These are phyloP conservation scores for Azemiops feae DNA, from an alignment of 2,113 vertebrate genomes.

Conservation along the genomic window DNA sequence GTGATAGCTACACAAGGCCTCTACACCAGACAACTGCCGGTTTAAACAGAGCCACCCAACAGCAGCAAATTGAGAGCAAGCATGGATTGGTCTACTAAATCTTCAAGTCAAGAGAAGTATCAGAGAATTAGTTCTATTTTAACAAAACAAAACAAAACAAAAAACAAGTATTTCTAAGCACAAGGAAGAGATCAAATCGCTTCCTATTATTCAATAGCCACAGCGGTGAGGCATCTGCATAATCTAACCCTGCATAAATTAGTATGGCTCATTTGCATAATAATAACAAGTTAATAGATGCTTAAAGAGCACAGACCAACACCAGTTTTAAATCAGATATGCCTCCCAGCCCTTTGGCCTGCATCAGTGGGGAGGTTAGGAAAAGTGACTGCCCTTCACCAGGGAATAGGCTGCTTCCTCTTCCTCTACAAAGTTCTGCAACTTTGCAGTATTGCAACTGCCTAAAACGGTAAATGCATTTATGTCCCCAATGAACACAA, in stretches of 20 bases:
- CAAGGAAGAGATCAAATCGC: conserved; percentile 63
- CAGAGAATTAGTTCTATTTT: conserved; percentile 57
- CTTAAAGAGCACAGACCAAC: conserved; percentile 96
- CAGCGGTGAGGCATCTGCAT: conserved; percentile 85
- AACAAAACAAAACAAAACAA: conserved; percentile 31
- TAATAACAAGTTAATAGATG: conserved; percentile 99
- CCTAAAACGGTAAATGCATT: background rate
- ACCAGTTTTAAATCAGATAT: conserved; percentile 97
- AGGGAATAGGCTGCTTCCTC: conserved; percentile 35
- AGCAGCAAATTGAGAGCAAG: background rate
- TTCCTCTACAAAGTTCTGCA: background rate
- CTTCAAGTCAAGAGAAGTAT: conserved; percentile 54
- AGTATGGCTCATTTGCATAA: conserved; percentile 99
- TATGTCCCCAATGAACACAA: background rate
- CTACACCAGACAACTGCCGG: background rate
- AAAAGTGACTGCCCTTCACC: conserved; percentile 63
- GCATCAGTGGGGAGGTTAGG: conserved; percentile 78
- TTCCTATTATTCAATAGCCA: conserved; percentile 88
- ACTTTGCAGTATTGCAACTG: background rate
- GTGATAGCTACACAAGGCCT: background rate
- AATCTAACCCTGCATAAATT: conserved; percentile 98
- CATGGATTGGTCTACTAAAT: conserved; percentile 17
- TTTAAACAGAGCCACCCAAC: background rate
- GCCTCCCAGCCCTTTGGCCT: conserved; percentile 86
- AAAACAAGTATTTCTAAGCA: conserved; percentile 61